Base-by-base conservation (phyloP, 2,797 vertebrate species). In the Triplophysa yarkandensis region DNA sequence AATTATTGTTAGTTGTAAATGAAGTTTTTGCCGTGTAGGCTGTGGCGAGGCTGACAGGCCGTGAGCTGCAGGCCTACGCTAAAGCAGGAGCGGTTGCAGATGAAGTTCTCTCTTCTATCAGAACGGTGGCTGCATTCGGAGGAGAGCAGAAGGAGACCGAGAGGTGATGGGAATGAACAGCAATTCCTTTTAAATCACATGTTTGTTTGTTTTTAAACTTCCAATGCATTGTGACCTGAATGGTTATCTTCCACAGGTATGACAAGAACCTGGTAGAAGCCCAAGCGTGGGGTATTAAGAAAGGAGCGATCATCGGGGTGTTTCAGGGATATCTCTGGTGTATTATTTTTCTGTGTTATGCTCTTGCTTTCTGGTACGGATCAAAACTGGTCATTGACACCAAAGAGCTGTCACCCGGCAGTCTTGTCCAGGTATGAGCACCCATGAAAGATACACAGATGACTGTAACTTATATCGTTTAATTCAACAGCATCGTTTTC, bases 341-440 rank as follows among this genome's bases (percentile, higher is more conserved):
- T 80, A 90, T 93, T 69, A 90, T 94, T 67, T 94, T 94, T 79
- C 72, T 93, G 23, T 91, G 89, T 80, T 94, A 88, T 11, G 89
- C 90, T 71, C 81, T 94, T 83, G 91, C 92, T 32, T 94, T 94
- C 84, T 94, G 93, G 93, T 94, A 93, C 1, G 93, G 93, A 16
- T 93, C 93, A 17, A 86, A 91, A 66, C 81, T 94, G 60, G 93
- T 94, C 69, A 89, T 92, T 13, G 90, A 93, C n/a, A 90, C 87
- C 21, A 86, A 86, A 16, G 93, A 94, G 81, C 81, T 93, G n/a
- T 79, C 90, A 30, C 89, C 93, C 5, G 93, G 93, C 10, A 78
- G 81, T 54, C 91, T 94, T 1, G 86, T 94, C 63, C 93, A 94
- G 88, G 92, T 93, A 78, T 30, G 10, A 34, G 0, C 19, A 30